These are phyloP conservation scores for Neosalanx taihuensis DNA, from an alignment of 2,797 vertebrate genomes.

Conservation along the genomic window DNA sequence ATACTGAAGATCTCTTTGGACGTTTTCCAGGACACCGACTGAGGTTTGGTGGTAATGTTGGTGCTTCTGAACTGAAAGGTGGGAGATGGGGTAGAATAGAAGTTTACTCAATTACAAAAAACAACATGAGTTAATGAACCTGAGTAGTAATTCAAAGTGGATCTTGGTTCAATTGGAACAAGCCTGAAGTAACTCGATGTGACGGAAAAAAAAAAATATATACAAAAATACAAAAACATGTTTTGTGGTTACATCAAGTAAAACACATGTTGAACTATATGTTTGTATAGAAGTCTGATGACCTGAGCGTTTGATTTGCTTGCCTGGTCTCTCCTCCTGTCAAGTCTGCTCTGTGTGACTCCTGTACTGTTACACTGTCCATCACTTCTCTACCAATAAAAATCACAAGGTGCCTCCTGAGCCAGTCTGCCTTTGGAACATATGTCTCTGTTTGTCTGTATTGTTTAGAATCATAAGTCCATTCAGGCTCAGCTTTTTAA, in stretches of 20 bases:
- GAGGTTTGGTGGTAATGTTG: background rate
- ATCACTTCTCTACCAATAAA: constrained; percentile 3
- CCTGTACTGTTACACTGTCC: background rate
- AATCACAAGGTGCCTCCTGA: constrained; percentile 1
- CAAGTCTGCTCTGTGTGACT: background rate
- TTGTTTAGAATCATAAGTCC: no score
- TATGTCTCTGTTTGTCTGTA: no score
- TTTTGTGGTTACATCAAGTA: background rate
- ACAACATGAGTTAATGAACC: no score
- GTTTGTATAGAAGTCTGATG: background rate
- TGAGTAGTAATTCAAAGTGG: no score
- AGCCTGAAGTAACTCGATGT: no score
- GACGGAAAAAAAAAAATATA: no score
- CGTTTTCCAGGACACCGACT: background rate
- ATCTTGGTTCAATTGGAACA: no score
- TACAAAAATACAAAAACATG: no score
- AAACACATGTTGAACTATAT: background rate
- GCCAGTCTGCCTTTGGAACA: background rate
- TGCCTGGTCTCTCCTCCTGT: background rate
- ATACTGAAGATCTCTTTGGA: background rate
- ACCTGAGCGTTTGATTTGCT: background rate
- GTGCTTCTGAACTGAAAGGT: background rate
- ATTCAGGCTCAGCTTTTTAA: no score
- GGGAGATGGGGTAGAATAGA: no score
- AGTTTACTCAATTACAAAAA: no score